Conservation (phyloP, 37 sponge, comb jelly and placozoan genomes). For the Spongilla lacustris region DNA sequence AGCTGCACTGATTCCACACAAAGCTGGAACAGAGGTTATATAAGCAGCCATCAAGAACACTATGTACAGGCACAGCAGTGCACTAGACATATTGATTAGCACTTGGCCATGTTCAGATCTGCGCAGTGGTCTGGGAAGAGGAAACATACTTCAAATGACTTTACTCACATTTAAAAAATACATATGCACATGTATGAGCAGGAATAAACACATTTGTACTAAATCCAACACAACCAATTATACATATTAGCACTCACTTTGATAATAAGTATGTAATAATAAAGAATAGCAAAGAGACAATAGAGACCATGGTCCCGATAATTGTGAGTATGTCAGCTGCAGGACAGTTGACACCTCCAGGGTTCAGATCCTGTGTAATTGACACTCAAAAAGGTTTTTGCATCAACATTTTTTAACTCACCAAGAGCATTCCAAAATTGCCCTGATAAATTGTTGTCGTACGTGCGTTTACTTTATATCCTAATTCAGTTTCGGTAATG, state of each 20-base stretch:
- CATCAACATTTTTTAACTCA: neutral
- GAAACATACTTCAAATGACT: neutral
- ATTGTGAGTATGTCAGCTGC: neutral
- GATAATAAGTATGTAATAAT: neutral
- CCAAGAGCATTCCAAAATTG: conserved; percentile 39
- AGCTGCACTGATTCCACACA: conserved; percentile 46
- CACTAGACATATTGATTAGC: conserved; percentile 33
- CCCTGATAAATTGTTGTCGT: neutral
- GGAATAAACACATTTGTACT: neutral
- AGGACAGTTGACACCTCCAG: neutral
- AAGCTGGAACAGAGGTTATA: neutral
- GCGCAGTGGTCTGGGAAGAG: conserved; percentile 9
- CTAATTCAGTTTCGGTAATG: neutral
- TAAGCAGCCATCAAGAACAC: conserved; percentile 28
- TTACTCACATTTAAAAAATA: no score
- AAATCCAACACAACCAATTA: no score
- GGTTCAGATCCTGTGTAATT: conserved; percentile 26
- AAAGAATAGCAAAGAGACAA: conserved; percentile 13
- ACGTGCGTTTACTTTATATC: neutral
- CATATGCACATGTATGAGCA: neutral
- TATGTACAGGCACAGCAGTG: conserved; percentile 48
- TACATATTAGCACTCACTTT: neutral
- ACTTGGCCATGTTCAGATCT: neutral
- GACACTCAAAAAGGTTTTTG: neutral
- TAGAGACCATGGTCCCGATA: conserved; percentile 7